Evolutionary conservation across 2,888 invertebrate genomes (phyloP).

Genomic region (Trissolcus brochymenae): DNA sequence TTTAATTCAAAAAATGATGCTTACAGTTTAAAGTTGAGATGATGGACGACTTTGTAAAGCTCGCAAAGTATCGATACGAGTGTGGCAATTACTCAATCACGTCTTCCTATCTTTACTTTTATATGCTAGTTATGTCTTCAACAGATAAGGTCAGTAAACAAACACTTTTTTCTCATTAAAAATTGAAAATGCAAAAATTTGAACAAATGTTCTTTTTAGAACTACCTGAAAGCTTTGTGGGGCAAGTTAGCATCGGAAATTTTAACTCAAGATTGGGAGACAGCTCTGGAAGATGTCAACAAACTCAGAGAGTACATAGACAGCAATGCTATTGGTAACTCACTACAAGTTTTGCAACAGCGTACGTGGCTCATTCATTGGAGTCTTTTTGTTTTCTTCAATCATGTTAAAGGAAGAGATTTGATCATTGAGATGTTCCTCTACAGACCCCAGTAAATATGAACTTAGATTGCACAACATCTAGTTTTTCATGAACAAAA

Average conservation of each 20-base stretch:
- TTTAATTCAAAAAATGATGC: background rate
- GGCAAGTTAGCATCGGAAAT: conserved; percentile 95
- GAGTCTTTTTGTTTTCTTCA: conserved; percentile 99
- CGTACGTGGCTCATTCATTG: conserved; percentile 99
- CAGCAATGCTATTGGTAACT: conserved; percentile 87
- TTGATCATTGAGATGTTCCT: conserved; percentile 98
- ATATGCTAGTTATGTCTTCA: conserved; percentile 93
- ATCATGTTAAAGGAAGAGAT: conserved; percentile 97
- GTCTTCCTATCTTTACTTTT: conserved; percentile 96
- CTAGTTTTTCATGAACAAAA: background rate
- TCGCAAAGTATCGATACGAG: conserved; percentile 98
- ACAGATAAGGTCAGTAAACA: conserved; percentile 85
- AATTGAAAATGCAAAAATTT: background rate
- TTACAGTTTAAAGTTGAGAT: conserved; percentile 91
- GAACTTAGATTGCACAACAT: background rate
- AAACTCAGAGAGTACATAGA: conserved; percentile 97
- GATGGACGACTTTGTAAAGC: conserved; percentile 95
- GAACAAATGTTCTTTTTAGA: conserved; percentile 77
- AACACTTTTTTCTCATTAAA: conserved; percentile 49
- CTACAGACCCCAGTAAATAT: conserved; percentile 89
- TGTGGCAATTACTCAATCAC: conserved; percentile 98
- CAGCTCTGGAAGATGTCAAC: conserved; percentile 96
- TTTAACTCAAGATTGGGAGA: conserved; percentile 96
- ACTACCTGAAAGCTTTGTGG: conserved; percentile 93
- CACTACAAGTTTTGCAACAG: conserved; percentile 94